A percentile compares a stretch with the other conserved stretches of the same genome.
phyloP scores from a whole-genome alignment of 2,797 vertebrate species.

The Lagocephalus sceleratus region DNA sequence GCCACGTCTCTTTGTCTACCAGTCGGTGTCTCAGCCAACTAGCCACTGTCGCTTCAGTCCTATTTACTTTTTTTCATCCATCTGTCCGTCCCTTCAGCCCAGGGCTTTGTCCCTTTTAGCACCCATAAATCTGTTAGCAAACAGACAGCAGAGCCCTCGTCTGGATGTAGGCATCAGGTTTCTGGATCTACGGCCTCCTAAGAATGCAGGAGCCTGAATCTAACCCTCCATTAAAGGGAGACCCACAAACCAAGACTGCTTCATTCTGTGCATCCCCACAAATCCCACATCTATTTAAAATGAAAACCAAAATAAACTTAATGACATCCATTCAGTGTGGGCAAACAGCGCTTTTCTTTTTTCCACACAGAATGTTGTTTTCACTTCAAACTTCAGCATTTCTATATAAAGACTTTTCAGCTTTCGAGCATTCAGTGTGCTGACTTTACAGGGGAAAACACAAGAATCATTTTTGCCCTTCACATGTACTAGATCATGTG shows the following conservation, averaged over 20 bases:
- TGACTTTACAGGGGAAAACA: conserved; percentile 48
- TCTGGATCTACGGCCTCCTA: conserved; percentile 70
- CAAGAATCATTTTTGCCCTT: conserved; percentile 43
- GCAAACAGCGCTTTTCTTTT: conserved; percentile 65
- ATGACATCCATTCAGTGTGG: conserved; percentile 77
- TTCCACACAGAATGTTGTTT: conserved; percentile 49
- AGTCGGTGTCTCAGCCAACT: conserved; percentile 60
- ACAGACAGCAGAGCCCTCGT: conserved; percentile 67
- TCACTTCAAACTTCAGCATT: conserved; percentile 55
- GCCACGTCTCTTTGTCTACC: conserved; percentile 69
- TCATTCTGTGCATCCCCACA: conserved; percentile 69
- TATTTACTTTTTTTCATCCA: conserved; percentile 69
- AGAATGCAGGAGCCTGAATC: conserved; percentile 73
- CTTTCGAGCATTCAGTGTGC: conserved; percentile 57
- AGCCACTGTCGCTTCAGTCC: conserved; percentile 53
- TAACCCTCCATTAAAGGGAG: conserved; percentile 76
- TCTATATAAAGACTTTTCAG: conserved; percentile 70
- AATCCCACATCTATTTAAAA: conserved; percentile 79
- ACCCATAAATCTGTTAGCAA: conserved; percentile 82
- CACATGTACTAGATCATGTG: conserved; percentile 3
- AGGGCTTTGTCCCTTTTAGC: conserved; percentile 76
- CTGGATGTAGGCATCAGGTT: conserved; percentile 75
- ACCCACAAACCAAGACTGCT: conserved; percentile 73
- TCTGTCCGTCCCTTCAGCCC: conserved; percentile 57
- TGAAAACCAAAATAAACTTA: conserved; percentile 82